These are phyloP conservation scores for Eulithis prunata DNA, from an alignment of 2,888 invertebrate species.

Conservation along the genomic window DNA sequence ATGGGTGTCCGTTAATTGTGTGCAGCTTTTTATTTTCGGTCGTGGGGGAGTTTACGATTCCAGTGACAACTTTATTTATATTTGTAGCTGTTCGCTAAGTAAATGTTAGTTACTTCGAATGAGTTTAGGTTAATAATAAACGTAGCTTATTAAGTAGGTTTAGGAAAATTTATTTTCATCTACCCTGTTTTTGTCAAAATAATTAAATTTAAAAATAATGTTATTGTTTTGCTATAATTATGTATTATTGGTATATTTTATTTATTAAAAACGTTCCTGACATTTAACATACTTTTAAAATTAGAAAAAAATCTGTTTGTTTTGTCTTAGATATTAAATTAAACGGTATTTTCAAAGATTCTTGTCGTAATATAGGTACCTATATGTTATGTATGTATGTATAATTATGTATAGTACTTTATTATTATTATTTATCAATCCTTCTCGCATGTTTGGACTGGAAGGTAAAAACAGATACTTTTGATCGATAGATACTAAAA, in stretches of 20 bases:
- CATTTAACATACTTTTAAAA: no score
- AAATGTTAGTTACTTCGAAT: conserved; percentile 21
- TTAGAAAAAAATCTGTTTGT: no score
- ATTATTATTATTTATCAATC: not conserved
- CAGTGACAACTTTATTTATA: conserved; percentile 34
- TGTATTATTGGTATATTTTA: not conserved
- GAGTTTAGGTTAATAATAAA: conserved; percentile 6
- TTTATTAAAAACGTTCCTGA: not conserved
- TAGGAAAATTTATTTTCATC: not conserved
- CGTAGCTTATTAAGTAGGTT: not conserved
- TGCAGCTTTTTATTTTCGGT: conserved; percentile 43
- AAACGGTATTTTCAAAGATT: no score
- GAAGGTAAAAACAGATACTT: no score
- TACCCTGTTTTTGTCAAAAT: not conserved
- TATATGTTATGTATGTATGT: no score
- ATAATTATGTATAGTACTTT: no score
- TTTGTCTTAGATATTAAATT: no score
- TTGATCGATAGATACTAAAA: not conserved
- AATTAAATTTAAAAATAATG: not conserved
- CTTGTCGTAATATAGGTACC: no score
- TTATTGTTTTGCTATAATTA: not conserved
- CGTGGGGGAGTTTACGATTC: conserved; percentile 30
- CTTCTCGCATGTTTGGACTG: no score
- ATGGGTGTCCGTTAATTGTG: conserved; percentile 60
- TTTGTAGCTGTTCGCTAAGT: conserved; percentile 23